Evolutionary conservation across 2,113 vertebrate species (phyloP), one percentile per base, ranked within the genome.

Genomic region (Sinocyclocheilus grahami): DNA sequence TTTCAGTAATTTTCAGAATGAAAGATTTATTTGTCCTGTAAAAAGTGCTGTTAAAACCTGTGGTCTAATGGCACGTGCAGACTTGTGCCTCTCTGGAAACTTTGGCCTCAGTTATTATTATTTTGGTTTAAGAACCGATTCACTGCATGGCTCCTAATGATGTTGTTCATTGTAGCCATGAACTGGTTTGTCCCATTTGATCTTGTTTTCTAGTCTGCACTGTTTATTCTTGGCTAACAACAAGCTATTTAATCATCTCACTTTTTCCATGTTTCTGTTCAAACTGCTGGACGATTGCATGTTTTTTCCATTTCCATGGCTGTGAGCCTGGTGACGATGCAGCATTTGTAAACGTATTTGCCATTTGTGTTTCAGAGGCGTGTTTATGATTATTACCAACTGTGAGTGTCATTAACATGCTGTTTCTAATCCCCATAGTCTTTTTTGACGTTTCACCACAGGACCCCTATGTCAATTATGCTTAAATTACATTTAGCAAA

Each of bases 61-160:
- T 62, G 65, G 85, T 76, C 55, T 82, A 71, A 27, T 39, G 37
- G 30, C 18, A 22, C 58, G 24, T 82, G 78, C 62, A 85, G 55
- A 51, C 77, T 55, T 7, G 77, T 39, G 72, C 74, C 46, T 48
- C 81, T 78, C 14, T 87, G 72, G 80, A 83, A 78, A 83, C 33
- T 20, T 51, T 75, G 24, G 71, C 27, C 16, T 27, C 58, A 11
- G 37, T 27, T 48, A 42, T 75, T 75, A 75, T 75, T 75, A 48
- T 75, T 75, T 46, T 46, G 71, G 71, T 42, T 46, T 74, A 46
- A 74, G 18, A 46, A 46, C 71, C n/a, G 22, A 82, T 82, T 33
- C 77, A 39, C 51, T 78, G 42, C 33, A 37, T 37, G 22, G 76
- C 55, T 75, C 22, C 16, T 63, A 82, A 63, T 42, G 30, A 75